Base-by-base conservation (phyloP, 2,113 vertebrate species). In the Electrona antarctica region DNA sequence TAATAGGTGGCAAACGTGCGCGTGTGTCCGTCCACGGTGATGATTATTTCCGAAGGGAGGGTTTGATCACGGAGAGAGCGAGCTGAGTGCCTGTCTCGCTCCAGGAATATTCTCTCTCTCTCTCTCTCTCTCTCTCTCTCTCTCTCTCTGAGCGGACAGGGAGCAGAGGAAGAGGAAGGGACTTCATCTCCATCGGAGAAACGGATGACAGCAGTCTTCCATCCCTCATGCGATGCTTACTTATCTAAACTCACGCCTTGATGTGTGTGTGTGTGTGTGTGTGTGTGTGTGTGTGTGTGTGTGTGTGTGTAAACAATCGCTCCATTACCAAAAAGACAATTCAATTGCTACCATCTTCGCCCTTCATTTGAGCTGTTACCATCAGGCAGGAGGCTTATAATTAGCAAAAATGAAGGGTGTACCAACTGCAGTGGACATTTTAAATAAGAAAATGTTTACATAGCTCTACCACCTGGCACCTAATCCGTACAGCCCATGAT, bases 11-110 rank as follows among this genome's bases (percentile, higher is more conserved):
- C 61, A 62, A 5, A 3, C 57, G 58, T 51, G 8, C 13, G 10
- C 3, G 51, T 46, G 3, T 13, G 10, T 41, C 56, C n/a, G 9
- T 8, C 13, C 3, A 11, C 51, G n/a, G n/a, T 58, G 56, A 58
- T 29, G 56, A 21, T 58, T 21, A 60, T 69, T 66, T 69, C 63
- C 29, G 64, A 13, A 71, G 71, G 12, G 1, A 41, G 33, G 61
- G 29, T 80, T 88, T 85, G 74, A 89, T 86, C 80, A 83, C 82
- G 58, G 29, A 64, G 69, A 56, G 56, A 56, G 47, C 52, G 64
- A 58, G 63, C 60, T 5, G 33, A 29, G 70, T 33, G 58, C 33
- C 33, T 68, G 56, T 29, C 8, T 0, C 7, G 8, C 2, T 8
- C 28, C 29, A 47, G 57, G 51, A 69, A 60, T 57, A 59, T 41